A percentile compares a stretch with the other conserved stretches of the same genome.
phyloP scores from a whole-genome alignment of 2,888 invertebrate species.

The Conomelus anceps region DNA sequence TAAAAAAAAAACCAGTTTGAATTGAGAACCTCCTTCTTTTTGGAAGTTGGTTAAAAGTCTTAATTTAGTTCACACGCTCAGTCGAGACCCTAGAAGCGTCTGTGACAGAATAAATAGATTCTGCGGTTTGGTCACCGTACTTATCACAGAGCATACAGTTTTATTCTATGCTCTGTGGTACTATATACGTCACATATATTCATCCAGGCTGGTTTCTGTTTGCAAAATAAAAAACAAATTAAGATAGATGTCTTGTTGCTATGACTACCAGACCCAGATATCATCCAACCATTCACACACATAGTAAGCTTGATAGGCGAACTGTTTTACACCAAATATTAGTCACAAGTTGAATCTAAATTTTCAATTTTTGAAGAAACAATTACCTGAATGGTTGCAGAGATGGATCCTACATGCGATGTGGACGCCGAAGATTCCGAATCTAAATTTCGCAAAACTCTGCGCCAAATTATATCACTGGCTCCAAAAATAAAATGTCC shows the following conservation, averaged over 20 bases:
- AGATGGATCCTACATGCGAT: neutral
- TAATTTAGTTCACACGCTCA: too few species aligned
- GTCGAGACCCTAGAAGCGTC: too few species aligned
- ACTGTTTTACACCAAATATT: neutral
- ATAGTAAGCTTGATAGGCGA: neutral
- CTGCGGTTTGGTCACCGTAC: too few species aligned
- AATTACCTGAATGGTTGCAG: neutral
- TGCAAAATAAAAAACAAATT: neutral
- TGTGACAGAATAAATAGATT: too few species aligned
- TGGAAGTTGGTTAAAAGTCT: too few species aligned
- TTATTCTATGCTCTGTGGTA: too few species aligned
- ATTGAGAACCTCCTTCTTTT: too few species aligned
- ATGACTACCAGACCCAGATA: neutral
- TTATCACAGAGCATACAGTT: too few species aligned
- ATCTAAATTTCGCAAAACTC: neutral
- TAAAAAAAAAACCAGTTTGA: too few species aligned
- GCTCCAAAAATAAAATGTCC: conserved; percentile 8
- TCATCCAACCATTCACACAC: neutral
- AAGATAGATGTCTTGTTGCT: too few species aligned
- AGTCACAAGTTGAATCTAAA: neutral
- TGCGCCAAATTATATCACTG: neutral
- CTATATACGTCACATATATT: too few species aligned
- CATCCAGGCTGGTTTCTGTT: neutral
- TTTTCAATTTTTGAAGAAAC: neutral
- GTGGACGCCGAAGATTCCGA: neutral